Evolutionary conservation across 2,888 invertebrate genomes (phyloP).

Genomic region (Torymus tubicola): DNA sequence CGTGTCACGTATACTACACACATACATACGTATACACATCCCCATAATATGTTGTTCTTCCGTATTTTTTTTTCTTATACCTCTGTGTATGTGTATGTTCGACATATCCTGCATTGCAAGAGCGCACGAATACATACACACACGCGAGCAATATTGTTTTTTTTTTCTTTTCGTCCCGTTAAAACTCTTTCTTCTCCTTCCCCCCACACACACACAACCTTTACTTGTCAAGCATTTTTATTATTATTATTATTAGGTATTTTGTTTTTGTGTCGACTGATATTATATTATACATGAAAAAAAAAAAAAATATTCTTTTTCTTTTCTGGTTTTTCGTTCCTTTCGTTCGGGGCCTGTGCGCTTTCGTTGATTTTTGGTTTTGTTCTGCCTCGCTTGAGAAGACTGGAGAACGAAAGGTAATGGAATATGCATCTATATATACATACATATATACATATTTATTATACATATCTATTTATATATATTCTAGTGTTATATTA

Average conservation of each 20-base stretch:
- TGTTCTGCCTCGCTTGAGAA: conserved; percentile 31
- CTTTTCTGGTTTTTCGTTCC: neutral
- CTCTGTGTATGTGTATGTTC: neutral
- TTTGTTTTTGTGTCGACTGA: neutral
- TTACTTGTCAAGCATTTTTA: no score
- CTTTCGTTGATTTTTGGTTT: conserved; percentile 18
- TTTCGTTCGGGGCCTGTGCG: conserved; percentile 20
- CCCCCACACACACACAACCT: no score
- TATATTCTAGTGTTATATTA: neutral
- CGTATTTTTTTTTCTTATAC: neutral
- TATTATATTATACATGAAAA: neutral
- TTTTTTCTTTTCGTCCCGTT: no score
- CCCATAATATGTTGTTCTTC: no score
- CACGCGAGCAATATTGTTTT: no score
- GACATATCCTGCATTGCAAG: no score
- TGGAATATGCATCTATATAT: conserved; percentile 3
- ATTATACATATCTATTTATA: conserved; percentile 8
- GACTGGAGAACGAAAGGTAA: conserved; percentile 1
- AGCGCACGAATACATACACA: no score
- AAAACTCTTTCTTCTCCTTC: no score
- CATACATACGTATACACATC: neutral
- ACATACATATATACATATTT: neutral
- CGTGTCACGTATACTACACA: neutral
- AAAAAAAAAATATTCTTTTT: neutral
- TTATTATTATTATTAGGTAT: neutral